Evolutionary conservation across 1,140 invertebrate genomes (phyloP), one percentile per base, ranked within the genome.

Genomic region (Sinonovacula constricta): DNA sequence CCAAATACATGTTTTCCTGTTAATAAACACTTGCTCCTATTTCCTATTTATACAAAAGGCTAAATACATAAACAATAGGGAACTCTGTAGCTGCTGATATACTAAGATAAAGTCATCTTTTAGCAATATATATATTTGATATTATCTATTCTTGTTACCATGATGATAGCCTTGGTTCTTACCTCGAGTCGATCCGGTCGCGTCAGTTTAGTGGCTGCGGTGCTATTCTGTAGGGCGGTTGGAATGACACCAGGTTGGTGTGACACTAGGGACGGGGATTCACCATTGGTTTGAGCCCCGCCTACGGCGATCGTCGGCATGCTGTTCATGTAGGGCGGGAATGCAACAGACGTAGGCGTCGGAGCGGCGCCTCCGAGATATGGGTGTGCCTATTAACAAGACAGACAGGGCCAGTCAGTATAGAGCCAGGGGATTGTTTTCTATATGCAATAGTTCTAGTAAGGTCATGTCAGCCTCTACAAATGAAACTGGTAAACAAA

Each of bases 131-230:
- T n/a, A n/a, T n/a, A n/a, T n/a, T n/a, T n/a, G n/a, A n/a, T n/a
- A n/a, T n/a, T n/a, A n/a, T 31, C 14, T 56, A 54, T 67, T 33
- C 36, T 51, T 28, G 72, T 76, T 66, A 67, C 66, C 59, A 70
- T 70, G 75, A 39, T 45, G 70, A 78, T 49, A 33, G 59, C 30
- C 12, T 24, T 15, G 28, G 60, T n/a, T n/a, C 94, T 93, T 94
- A 98, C 97, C 96, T 98, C 97, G 92, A 98, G 94, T 93, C 97
- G 94, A 93, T 98, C 97, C 89, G 96, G 96, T 90, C 97, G 94
- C 80, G 96, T 95, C 93, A 97, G 94, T 93, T 98, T 98, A 93
- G 97, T 96, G 92, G 95, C 85, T 28, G 86, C 94, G 79, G 95
- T 93, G 63, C 96, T 95, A 33, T 74, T 77, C 51, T 80, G 78